phyloP scores from a whole-genome alignment of 2,888 invertebrate species.

The Petrolisthes manimaculis region DNA sequence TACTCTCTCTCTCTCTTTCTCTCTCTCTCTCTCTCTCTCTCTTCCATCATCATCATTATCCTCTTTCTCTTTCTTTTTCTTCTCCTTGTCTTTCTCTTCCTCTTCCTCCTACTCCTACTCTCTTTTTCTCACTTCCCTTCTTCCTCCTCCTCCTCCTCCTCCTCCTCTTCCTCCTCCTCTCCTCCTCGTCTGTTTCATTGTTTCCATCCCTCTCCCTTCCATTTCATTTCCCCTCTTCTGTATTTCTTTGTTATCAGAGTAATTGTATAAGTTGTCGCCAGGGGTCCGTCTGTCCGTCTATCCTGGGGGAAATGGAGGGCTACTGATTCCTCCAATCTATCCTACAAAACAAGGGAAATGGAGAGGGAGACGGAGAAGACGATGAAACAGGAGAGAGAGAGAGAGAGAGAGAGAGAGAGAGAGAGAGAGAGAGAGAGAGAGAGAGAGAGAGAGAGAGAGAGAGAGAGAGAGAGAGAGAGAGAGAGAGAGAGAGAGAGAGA shows the following conservation, averaged over 20 bases:
- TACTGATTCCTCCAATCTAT: too few relatives aligned
- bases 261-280: too few relatives aligned
- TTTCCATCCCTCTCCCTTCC: conserved; percentile 12
- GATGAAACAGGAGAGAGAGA: too few relatives aligned
- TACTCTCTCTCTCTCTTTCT: neutral
- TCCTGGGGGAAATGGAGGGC: neutral
- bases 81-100: neutral
- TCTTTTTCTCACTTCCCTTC: neutral
- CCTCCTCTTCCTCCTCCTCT: neutral
- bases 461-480: conserved; percentile 5
- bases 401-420: conserved; percentile 35
- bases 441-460: conserved; percentile 22
- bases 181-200: neutral
- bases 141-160: neutral
- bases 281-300: too few relatives aligned
- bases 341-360: conserved; percentile 21
- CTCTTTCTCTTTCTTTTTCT: neutral
- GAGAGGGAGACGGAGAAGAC: conserved; percentile 28
- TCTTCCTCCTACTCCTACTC: neutral
- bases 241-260: conserved; percentile 8
- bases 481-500: conserved; percentile 24
- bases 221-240: neutral
- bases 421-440: conserved; percentile 32
- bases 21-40: neutral
- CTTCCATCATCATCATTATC: neutral